Conservation (phyloP, 2,113 vertebrate genomes). For the Rhinogobius similis region DNA sequence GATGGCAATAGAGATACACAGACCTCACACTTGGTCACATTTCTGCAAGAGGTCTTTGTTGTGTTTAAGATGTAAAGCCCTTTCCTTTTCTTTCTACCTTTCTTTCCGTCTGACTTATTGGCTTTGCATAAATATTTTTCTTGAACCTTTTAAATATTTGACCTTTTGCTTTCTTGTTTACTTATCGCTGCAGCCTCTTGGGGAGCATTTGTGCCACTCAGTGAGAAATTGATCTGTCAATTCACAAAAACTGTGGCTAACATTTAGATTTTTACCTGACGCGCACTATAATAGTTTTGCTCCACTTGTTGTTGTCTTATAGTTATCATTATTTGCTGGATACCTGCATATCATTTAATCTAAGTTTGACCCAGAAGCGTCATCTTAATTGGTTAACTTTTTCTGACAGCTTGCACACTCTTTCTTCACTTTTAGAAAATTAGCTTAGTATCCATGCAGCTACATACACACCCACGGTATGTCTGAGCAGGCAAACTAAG, state of each 20-base stretch:
- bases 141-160: constrained; percentile 9
- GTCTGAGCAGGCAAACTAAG: constrained; percentile 58
- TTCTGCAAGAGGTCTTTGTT: neutral
- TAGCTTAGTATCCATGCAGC: constrained; percentile 12
- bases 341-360: constrained; percentile 26
- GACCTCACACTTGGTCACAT: neutral
- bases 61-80: neutral
- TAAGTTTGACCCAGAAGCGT: constrained; percentile 26
- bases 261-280: neutral
- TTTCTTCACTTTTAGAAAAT: constrained; percentile 27
- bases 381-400: constrained; percentile 23
- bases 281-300: neutral
- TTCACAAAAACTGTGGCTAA: neutral
- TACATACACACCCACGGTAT: constrained; percentile 28
- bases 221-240: neutral
- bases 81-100: neutral
- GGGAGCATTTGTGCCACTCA: neutral
- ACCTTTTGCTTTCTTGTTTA: constrained; percentile 13
- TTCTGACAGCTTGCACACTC: constrained; percentile 1
- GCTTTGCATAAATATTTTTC: neutral
- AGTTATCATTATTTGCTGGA: constrained; percentile 32
- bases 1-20: constrained; percentile 64
- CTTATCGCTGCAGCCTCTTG: neutral
- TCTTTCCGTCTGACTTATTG: constrained; percentile 6
- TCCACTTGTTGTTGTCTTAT: constrained; percentile 15